phyloP scores from a whole-genome alignment of 2,888 invertebrate species.

The Diarsia brunnea region DNA sequence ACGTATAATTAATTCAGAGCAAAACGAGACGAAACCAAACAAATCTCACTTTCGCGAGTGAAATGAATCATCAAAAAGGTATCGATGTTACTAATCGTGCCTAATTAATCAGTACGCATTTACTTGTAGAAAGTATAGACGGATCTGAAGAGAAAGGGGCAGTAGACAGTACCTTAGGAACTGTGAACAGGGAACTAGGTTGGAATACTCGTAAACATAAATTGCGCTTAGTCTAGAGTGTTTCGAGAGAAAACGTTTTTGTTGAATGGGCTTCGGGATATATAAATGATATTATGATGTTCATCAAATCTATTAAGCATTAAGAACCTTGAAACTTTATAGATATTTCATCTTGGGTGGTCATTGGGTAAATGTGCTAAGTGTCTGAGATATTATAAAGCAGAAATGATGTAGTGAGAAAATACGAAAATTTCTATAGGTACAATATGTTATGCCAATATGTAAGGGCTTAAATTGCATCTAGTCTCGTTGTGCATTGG shows the following conservation, averaged over 20 bases:
- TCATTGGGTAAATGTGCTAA: background rate
- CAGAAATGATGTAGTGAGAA: background rate
- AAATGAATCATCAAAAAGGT: conserved; percentile 77
- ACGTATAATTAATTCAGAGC: conserved; percentile 60
- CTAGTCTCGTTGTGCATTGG: background rate
- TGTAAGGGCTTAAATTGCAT: background rate
- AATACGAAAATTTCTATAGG: background rate
- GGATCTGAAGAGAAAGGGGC: conserved; percentile 86
- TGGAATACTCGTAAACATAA: conserved; percentile 64
- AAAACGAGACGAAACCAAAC: conserved; percentile 70
- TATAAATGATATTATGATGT: conserved; percentile 34
- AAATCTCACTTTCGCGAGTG: conserved; percentile 77
- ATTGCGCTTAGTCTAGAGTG: conserved; percentile 55
- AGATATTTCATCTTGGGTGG: conserved; percentile 10
- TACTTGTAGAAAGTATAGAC: conserved; percentile 84
- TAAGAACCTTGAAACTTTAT: background rate
- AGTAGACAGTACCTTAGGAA: conserved; percentile 71
- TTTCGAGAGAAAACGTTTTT: conserved; percentile 62
- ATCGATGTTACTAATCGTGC: conserved; percentile 83
- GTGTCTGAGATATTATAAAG: background rate
- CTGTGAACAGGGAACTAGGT: conserved; percentile 59
- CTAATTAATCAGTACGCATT: conserved; percentile 89
- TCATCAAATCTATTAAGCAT: conserved; percentile 11
- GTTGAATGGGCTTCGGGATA: conserved; percentile 32
- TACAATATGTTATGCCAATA: background rate